phyloP scores from a whole-genome alignment of 2,797 vertebrate genomes.

The Mormyrops attenuatus region DNA sequence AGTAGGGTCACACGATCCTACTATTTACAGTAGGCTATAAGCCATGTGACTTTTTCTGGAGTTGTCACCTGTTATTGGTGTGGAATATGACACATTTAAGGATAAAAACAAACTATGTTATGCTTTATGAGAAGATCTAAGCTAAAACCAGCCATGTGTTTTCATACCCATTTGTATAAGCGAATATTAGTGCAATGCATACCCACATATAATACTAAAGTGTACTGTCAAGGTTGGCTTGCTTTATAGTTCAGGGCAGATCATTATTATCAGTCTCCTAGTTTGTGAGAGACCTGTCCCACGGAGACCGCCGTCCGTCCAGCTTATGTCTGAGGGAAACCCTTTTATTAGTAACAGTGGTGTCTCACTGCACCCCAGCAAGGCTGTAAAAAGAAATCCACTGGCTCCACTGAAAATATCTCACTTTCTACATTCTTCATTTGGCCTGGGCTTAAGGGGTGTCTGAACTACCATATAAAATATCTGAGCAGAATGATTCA shows the following conservation, averaged over 20 bases:
- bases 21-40: neutral
- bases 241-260: neutral
- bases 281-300: neutral
- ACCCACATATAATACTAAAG: neutral
- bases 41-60: slow-evolving; percentile 2
- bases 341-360: neutral
- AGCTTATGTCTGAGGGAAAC: neutral
- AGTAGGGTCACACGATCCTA: neutral
- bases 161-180: neutral
- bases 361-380: neutral
- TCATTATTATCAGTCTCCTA: neutral
- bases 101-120: neutral
- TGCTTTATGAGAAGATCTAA: neutral
- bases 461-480: neutral
- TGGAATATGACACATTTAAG: neutral
- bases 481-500: neutral
- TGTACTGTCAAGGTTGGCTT: neutral
- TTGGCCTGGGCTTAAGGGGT: neutral
- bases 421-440: neutral
- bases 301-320: neutral
- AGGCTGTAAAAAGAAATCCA: neutral
- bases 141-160: slow-evolving; percentile 2
- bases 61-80: neutral
- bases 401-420: neutral
- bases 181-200: neutral